Conservation (phyloP, 2,797 vertebrate species). For the Xenentodon cancila region DNA sequence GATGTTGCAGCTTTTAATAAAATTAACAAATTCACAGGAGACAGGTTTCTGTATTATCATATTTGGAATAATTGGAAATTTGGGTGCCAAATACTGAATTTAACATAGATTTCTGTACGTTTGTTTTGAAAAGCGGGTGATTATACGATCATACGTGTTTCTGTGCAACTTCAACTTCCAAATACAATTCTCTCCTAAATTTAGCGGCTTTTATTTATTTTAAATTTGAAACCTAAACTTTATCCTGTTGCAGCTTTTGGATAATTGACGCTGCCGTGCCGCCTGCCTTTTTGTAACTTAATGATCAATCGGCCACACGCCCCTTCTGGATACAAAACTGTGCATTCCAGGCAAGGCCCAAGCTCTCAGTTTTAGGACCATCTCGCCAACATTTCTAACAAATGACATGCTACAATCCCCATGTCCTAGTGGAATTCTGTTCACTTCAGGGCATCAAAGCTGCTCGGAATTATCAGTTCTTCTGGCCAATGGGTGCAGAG, state of each 20-base stretch:
- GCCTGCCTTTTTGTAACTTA: constrained; percentile 47
- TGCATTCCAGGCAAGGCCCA: constrained; percentile 44
- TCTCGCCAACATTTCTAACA: constrained; percentile 71
- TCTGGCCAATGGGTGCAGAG: constrained; percentile 69
- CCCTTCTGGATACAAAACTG: constrained; percentile 40
- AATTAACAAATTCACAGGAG: background rate
- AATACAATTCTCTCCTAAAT: background rate
- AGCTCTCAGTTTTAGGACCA: constrained; percentile 68
- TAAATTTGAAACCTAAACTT: background rate
- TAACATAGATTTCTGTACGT: too few species aligned
- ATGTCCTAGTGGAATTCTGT: constrained; percentile 76
- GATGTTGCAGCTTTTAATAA: background rate
- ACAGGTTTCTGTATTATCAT: background rate
- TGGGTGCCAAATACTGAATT: background rate
- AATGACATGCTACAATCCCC: constrained; percentile 80
- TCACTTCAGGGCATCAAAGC: constrained; percentile 71
- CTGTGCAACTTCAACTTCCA: too few species aligned
- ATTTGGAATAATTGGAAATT: background rate
- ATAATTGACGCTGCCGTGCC: constrained; percentile 27
- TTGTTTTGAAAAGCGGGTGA: too few species aligned
- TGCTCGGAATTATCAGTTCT: constrained; percentile 29
- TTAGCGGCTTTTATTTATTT: background rate
- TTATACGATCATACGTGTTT: too few species aligned
- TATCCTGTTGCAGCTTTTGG: constrained; percentile 9
- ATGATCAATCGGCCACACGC: constrained; percentile 38